phyloP scores from a whole-genome alignment of 92 coral and sea anemone species.

The Anthopleura xanthogrammica region DNA sequence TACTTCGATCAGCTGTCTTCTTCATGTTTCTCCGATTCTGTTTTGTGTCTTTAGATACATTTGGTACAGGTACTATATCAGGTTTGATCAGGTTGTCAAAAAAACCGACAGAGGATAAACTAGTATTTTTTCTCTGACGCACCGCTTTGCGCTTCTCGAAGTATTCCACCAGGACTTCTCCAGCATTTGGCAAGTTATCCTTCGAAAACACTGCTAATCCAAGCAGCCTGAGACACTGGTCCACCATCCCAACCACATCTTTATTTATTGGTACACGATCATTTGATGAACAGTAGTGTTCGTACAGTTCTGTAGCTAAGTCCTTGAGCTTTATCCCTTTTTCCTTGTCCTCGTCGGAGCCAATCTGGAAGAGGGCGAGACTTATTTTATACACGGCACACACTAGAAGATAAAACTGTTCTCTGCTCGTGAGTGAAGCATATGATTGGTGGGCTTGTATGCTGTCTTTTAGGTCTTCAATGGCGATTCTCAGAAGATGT shows the following conservation, averaged over 20 bases:
- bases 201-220: slow-evolving; percentile 39
- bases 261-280: slow-evolving; percentile 51
- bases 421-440: slow-evolving; percentile 83
- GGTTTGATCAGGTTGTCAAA: slow-evolving; percentile 11
- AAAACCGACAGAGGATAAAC: slow-evolving; percentile 9
- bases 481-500: slow-evolving; percentile 47
- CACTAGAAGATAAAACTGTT: slow-evolving; percentile 81
- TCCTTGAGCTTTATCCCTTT: slow-evolving; percentile 32
- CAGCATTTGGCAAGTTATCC: slow-evolving; percentile 39
- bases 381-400: slow-evolving; percentile 77
- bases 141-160: slow-evolving; percentile 4
- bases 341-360: slow-evolving; percentile 17
- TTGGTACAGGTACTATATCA: too few relatives aligned
- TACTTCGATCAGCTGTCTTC: slow-evolving; percentile 24
- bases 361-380: slow-evolving; percentile 43
- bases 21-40: neutral
- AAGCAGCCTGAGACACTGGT: slow-evolving; percentile 42
- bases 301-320: slow-evolving; percentile 65
- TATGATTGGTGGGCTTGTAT: slow-evolving; percentile 76
- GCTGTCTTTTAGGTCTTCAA: slow-evolving; percentile 86
- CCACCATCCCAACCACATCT: slow-evolving; percentile 35
- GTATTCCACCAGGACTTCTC: slow-evolving; percentile 21
- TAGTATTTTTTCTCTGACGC: slow-evolving; percentile 8
- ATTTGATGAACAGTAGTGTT: slow-evolving; percentile 77
- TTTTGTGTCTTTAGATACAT: too few relatives aligned